These are phyloP conservation scores for Condylura cristata DNA, from an alignment of 2,113 vertebrate genomes.

Conservation along the genomic window DNA sequence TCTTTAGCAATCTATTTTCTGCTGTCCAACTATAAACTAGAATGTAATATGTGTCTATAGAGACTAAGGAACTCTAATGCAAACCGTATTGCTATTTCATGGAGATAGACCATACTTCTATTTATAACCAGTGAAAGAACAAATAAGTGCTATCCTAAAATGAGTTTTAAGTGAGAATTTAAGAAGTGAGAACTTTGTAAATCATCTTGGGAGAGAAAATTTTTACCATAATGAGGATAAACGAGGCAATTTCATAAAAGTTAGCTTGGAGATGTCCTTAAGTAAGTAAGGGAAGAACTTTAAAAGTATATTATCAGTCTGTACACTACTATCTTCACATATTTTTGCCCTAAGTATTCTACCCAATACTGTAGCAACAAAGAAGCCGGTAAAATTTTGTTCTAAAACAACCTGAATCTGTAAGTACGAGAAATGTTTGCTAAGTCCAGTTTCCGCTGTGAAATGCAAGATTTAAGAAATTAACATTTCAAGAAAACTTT, in stretches of 20 bases:
- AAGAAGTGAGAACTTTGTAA: background rate
- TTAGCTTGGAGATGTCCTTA: background rate
- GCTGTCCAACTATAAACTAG: background rate
- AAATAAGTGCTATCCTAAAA: conserved; percentile 16
- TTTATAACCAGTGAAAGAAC: background rate
- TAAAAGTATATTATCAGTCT: background rate
- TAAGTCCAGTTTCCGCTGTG: background rate
- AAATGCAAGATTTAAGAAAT: conserved; percentile 36
- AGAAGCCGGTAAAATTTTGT: conserved; percentile 1
- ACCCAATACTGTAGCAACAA: background rate
- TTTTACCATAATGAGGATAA: background rate
- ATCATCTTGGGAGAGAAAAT: background rate
- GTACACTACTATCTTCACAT: background rate
- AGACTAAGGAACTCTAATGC: background rate
- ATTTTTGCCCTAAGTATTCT: background rate
- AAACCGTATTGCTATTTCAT: background rate
- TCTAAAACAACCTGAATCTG: background rate
- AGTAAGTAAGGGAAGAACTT: background rate
- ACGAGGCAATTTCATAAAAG: background rate
- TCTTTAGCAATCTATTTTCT: background rate
- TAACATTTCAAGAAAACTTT: conserved; percentile 44
- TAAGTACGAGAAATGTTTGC: conserved; percentile 21
- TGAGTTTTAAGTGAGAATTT: background rate
- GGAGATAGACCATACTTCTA: background rate
- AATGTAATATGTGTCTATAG: background rate